A percentile compares a stretch with the other conserved stretches of the same genome.
phyloP scores from a whole-genome alignment of 92 coral and sea anemone species.

The Isaurus tuberculatus region DNA sequence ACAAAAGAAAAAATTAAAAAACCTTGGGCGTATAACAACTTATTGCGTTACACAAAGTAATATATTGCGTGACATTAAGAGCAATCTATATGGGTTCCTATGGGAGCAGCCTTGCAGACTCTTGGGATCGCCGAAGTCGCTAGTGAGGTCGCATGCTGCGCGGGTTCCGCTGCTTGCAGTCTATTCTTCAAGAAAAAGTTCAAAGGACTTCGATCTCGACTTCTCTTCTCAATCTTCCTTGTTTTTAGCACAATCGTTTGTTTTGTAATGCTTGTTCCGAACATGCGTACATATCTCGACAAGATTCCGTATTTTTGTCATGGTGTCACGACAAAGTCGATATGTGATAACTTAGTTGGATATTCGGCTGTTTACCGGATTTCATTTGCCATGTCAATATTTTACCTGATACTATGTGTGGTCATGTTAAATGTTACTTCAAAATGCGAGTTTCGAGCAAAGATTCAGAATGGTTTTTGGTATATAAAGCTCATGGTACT shows the following conservation, averaged over 20 bases:
- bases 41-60: slow-evolving; percentile 11
- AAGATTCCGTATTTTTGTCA: slow-evolving; percentile 93
- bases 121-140: slow-evolving; percentile 99
- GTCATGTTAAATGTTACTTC: slow-evolving; percentile 86
- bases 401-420: slow-evolving; percentile 68
- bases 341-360: slow-evolving; percentile 92
- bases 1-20: not conserved
- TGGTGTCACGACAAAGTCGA: slow-evolving; percentile 71
- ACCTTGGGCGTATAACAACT: not conserved
- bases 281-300: slow-evolving; percentile 78
- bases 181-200: slow-evolving; percentile 82
- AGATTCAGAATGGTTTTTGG: slow-evolving; percentile 95
- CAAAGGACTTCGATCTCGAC: slow-evolving; percentile 81
- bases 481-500: slow-evolving; percentile 83
- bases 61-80: slow-evolving; percentile 36
- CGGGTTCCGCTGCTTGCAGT: slow-evolving; percentile 94
- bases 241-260: slow-evolving; percentile 76
- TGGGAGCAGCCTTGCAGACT: slow-evolving; percentile 99
- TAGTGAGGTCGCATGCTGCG: slow-evolving; percentile 98
- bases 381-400: slow-evolving; percentile 81
- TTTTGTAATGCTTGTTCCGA: slow-evolving; percentile 84
- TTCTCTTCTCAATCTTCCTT: slow-evolving; percentile 78
- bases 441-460: slow-evolving; percentile 86
- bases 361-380: slow-evolving; percentile 97
- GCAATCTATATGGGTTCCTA: slow-evolving; percentile 98